A percentile compares a stretch with the other conserved stretches of the same genome.
Evolutionary conservation across 2,888 invertebrate genomes (phyloP).

Genomic region (Diarsia brunnea): DNA sequence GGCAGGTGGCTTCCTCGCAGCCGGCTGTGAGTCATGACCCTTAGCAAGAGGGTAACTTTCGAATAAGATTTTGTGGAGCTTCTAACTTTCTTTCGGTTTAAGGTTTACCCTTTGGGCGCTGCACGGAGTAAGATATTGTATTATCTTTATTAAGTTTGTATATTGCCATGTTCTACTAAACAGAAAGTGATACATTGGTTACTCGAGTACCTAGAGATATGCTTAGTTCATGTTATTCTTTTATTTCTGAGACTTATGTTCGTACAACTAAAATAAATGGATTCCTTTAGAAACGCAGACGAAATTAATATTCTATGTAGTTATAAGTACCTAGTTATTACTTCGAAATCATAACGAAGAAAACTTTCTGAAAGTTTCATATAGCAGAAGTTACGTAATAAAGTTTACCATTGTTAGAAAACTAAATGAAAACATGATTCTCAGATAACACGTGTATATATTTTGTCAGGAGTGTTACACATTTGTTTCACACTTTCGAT

Average conservation of each 20-base stretch:
- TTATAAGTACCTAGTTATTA: neutral
- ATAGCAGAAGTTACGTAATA: no score
- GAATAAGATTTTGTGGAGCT: slow-evolving; percentile 47
- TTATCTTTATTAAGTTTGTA: slow-evolving; percentile 27
- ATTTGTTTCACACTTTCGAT: neutral
- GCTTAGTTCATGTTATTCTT: neutral
- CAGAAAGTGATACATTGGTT: neutral
- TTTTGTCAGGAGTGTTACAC: neutral
- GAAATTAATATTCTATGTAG: neutral
- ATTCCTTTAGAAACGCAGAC: neutral
- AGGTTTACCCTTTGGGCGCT: slow-evolving; percentile 35
- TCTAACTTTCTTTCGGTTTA: slow-evolving; percentile 41
- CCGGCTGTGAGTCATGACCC: neutral
- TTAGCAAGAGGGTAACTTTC: slow-evolving; percentile 38
- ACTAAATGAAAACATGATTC: slow-evolving; percentile 8
- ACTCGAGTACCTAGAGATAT: neutral
- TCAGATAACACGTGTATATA: neutral
- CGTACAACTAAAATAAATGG: neutral
- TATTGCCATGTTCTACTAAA: neutral
- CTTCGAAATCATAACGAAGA: neutral
- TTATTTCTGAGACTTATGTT: neutral
- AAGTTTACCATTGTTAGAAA: slow-evolving; percentile 5
- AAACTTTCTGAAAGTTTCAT: neutral
- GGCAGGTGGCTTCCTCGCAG: neutral
- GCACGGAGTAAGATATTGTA: slow-evolving; percentile 15